These are phyloP conservation scores for Petromus typicus DNA, from an alignment of 2,113 vertebrate species.

Conservation along the genomic window DNA sequence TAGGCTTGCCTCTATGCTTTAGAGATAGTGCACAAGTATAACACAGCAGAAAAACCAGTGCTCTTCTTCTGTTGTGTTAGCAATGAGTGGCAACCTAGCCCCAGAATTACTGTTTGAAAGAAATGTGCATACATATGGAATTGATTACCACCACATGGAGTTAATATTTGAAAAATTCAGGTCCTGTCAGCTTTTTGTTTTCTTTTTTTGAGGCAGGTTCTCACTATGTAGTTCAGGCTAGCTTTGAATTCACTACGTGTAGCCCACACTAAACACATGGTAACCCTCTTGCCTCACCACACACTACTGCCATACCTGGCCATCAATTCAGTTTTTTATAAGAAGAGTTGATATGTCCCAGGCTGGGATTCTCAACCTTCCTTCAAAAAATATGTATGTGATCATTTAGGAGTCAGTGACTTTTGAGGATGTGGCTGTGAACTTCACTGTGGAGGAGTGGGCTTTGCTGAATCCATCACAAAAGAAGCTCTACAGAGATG, in stretches of 20 bases:
- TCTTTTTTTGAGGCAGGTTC: neutral
- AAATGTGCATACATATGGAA: neutral
- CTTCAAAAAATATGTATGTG: neutral
- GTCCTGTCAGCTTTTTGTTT: neutral
- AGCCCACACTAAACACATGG: neutral
- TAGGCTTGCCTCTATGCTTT: neutral
- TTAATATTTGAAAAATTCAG: neutral
- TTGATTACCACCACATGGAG: neutral
- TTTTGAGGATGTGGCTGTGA: neutral
- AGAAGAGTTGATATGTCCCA: neutral
- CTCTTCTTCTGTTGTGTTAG: neutral
- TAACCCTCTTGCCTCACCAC: neutral
- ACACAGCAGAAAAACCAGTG: neutral
- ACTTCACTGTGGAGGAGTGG: neutral
- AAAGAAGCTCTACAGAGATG: neutral
- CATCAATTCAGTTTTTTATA: neutral
- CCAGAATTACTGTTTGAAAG: neutral
- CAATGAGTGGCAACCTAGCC: neutral
- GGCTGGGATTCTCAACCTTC: neutral
- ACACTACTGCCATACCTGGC: neutral
- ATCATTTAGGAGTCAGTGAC: neutral
- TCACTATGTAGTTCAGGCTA: neutral
- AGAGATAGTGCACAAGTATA: neutral
- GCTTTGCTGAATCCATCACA: neutral
- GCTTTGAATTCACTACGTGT: neutral